Conservation (phyloP, 2,113 vertebrate species). For the Nycticorax nycticorax region DNA sequence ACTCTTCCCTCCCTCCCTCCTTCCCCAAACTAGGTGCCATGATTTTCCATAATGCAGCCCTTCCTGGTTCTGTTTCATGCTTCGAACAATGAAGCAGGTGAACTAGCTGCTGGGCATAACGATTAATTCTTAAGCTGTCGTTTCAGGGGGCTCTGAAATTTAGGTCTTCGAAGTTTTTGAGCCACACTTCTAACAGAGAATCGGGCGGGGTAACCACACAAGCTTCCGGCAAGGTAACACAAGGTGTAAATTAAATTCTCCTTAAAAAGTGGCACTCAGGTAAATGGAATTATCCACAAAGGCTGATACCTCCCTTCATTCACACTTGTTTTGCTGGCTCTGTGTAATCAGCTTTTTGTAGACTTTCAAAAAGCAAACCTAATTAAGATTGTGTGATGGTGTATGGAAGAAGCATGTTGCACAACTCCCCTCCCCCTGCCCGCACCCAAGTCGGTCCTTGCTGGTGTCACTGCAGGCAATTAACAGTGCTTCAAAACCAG, state of each 20-base stretch:
- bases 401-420: background rate
- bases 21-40: background rate
- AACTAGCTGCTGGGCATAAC: background rate
- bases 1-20: background rate
- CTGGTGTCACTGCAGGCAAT: conserved; percentile 26
- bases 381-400: accelerated
- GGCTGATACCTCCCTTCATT: background rate
- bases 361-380: background rate
- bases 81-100: background rate
- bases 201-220: background rate
- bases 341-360: background rate
- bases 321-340: background rate
- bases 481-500: conserved; percentile 26
- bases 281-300: background rate
- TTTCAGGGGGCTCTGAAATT: background rate
- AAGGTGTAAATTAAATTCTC: background rate
- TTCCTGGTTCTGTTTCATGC: background rate
- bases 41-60: background rate
- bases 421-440: background rate
- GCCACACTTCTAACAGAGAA: background rate
- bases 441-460: background rate
- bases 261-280: background rate
- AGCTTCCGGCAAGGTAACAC: background rate
- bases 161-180: background rate
- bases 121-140: background rate